Percentiles rank a stretch among this genome's conserved stretches.
These are phyloP conservation scores for Lasioglossum pauxillum DNA, from an alignment of 2,888 invertebrate species.

Conservation along the genomic window DNA sequence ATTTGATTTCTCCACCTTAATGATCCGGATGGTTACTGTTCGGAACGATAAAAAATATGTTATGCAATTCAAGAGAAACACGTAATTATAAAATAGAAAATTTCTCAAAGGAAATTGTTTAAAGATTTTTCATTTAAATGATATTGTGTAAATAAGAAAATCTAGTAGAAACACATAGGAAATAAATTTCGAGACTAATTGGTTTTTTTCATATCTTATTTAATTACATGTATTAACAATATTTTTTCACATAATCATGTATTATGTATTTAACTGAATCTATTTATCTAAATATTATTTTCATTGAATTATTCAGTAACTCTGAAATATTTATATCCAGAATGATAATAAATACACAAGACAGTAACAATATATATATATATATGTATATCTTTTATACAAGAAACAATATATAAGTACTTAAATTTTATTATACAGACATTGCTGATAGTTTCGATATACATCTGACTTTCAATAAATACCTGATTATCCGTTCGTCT, in stretches of 20 bases:
- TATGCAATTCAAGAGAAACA: neutral
- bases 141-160: conserved; percentile 8
- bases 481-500: conserved; percentile 13
- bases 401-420: conserved; percentile 50
- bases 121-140: neutral
- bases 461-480: conserved; percentile 10
- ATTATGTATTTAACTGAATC: conserved; percentile 25
- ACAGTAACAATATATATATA: conserved; percentile 21
- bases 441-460: conserved; percentile 32
- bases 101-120: neutral
- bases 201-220: conserved; percentile 29
- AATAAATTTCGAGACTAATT: conserved; percentile 16
- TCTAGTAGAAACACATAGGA: neutral
- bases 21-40: neutral
- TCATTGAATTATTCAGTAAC: conserved; percentile 45
- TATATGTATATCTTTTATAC: conserved; percentile 27
- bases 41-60: neutral
- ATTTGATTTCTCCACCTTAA: neutral
- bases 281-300: conserved; percentile 47
- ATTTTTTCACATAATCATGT: conserved; percentile 40
- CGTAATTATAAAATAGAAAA: neutral
- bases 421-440: conserved; percentile 19
- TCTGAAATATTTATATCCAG: conserved; percentile 40
- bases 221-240: conserved; percentile 54
- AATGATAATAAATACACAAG: conserved; percentile 49